Base-by-base conservation (phyloP, 2,888 invertebrate genomes). In the Cylloceria caligata region DNA sequence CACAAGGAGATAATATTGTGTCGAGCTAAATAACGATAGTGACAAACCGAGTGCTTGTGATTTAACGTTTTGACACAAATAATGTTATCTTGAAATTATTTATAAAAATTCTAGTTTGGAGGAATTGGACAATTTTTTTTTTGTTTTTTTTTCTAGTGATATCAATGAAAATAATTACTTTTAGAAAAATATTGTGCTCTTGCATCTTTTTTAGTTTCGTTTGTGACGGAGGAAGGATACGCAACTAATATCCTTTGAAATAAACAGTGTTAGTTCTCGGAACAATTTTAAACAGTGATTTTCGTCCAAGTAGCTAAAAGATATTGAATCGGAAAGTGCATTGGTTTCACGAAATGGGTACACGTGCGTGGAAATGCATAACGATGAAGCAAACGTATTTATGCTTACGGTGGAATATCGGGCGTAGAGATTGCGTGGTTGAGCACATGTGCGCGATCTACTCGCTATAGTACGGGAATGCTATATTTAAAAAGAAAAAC, bases 391-490 rank as follows among this genome's bases (percentile, higher is more conserved):
- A 52, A 77, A 55, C 6, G 57, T 34, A 16, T 34, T 30, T 6
- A n/a, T 49, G 30, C 27, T 11, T 2, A 6, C 27, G 42, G 0
- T n/a, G 7, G 24, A 52, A 21, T 16, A 75, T 52, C 45, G 52
- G 67, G 39, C 27, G 69, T 57, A 69, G 49, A 62, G 13, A 2
- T 68, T 27, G 68, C 72, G 52, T 42, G 42, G 55, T 57, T 71
- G 52, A 62, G 45, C 65, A 65, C 77, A 83, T 81, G 83, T 81
- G 83, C 83, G 73, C 47, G 45, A 71, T 57, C 69, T 49, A 21
- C 27, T 60, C 55, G 19, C 39, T 45, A 30, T 45, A 34, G 21
- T 47, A 68, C 72, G 34, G 62, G 60, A 65, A 71, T 77, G 39
- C 57, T 36, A 45, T 45, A 69, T 39, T 0, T 65, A 9, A 62